Percentiles rank a stretch among this genome's conserved stretches.
These are phyloP conservation scores for Bujurquina vittata DNA, from an alignment of 2,113 vertebrate genomes.

Conservation along the genomic window DNA sequence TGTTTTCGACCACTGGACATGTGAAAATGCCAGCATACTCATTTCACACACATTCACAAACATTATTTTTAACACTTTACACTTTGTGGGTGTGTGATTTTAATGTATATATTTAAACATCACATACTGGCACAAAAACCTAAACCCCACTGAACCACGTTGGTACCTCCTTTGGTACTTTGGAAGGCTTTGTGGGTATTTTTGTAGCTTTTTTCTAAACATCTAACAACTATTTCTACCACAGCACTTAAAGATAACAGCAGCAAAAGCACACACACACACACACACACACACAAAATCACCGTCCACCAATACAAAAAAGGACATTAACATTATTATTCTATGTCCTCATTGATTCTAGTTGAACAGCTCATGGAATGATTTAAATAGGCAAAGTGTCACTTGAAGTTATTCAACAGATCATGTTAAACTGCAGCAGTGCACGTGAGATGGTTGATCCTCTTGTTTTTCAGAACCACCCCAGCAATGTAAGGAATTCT, in stretches of 20 bases:
- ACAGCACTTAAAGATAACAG: background rate
- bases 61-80: background rate
- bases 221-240: no score
- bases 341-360: background rate
- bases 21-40: background rate
- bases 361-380: background rate
- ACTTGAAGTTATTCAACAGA: background rate
- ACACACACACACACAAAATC: background rate
- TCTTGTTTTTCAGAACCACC: slow-evolving; percentile 7
- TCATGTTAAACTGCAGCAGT: background rate
- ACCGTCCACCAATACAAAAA: background rate
- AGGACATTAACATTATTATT: background rate
- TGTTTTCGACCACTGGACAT: background rate
- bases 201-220: no score
- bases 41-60: background rate
- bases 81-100: no score
- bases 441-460: background rate
- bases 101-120: no score
- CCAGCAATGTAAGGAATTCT: background rate
- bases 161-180: no score
- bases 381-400: background rate
- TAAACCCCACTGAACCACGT: no score
- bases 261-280: background rate
- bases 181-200: no score
- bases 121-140: no score